Percentiles rank a stretch among this genome's conserved stretches.
Evolutionary conservation across 2,797 vertebrate genomes (phyloP).

Genomic region (Vultur gryphus): DNA sequence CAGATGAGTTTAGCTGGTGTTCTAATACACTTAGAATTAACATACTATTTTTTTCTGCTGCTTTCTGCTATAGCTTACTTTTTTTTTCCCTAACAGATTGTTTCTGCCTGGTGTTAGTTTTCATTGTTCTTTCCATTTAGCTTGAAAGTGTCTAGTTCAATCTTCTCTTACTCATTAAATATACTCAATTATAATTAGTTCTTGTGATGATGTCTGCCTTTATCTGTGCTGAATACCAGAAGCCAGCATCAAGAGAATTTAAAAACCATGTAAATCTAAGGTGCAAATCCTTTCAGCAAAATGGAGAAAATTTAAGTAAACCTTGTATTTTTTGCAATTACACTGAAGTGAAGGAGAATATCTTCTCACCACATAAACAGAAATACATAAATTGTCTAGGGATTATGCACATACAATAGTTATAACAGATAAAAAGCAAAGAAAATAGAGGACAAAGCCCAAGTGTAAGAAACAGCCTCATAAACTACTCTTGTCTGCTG

Average conservation of each 20-base stretch:
- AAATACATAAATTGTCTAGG: not conserved
- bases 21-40: not conserved
- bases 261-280: not conserved
- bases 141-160: not conserved
- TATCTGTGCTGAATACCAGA: not conserved
- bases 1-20: not conserved
- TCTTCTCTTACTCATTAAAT: not conserved
- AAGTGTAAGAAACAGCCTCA: not conserved
- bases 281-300: not conserved
- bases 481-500: not conserved
- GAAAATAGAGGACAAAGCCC: not conserved
- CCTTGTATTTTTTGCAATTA: not conserved
- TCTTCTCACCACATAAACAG: not conserved
- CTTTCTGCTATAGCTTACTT: not conserved
- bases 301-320: not conserved
- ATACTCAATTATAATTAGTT: not conserved
- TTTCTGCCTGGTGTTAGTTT: not conserved
- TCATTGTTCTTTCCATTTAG: not conserved
- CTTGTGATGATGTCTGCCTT: not conserved
- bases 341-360: not conserved
- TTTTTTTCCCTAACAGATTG: fast-evolving
- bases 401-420: not conserved
- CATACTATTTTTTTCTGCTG: not conserved
- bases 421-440: not conserved
- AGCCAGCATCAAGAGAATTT: not conserved